Base-by-base conservation (phyloP, 2,888 invertebrate genomes). In the Ommatoiulus sabulosus region DNA sequence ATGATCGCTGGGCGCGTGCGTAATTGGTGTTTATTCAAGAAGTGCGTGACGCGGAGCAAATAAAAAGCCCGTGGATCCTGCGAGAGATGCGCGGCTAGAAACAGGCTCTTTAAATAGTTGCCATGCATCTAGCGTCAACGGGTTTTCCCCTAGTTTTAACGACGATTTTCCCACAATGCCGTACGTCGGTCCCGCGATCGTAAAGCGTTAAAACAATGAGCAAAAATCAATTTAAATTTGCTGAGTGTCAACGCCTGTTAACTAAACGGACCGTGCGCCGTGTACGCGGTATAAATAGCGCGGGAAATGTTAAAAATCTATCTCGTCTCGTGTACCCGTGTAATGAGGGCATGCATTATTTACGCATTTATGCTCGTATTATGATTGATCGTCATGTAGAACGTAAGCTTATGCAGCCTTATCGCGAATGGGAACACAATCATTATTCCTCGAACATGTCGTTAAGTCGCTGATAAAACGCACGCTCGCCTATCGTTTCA, bases 311-410 rank as follows among this genome's bases (percentile, higher is more conserved):
- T 72, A 72, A 72, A 63, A 20, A 8, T 3, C n/a, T 10, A 72
- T 63, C 63, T 20, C 24, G 8, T 20, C 7, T 72, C 10, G 6
- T 72, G 24, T 24, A 72, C 24, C 20, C 63, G 72, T 24, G 72
- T 72, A 72, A 72, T 72, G 72, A 72, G 72, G 72, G 10, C 72
- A n/a, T 72, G 72, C 72, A 72, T 72, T 72, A 72, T 72, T 72
- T 72, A 72, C 24, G 24, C 72, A 10, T n/a, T n/a, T 72, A 3
- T 63, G 63, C 63, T n/a, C n/a, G n/a, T 63, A 63, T 72, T 72
- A 72, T 72, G 72, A 72, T 72, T 72, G 72, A 72, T 72, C 20
- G 24, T 24, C 6, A n/a, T 72, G 72, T 72, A 72, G 7, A 72
- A 72, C 72, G n/a, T 20, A 24, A 24, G 20, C 72, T 24, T 72